Percentiles rank a stretch among this genome's conserved stretches.
These are phyloP conservation scores for Rotaria socialis DNA, from an alignment of 2,888 invertebrate species.

Conservation along the genomic window DNA sequence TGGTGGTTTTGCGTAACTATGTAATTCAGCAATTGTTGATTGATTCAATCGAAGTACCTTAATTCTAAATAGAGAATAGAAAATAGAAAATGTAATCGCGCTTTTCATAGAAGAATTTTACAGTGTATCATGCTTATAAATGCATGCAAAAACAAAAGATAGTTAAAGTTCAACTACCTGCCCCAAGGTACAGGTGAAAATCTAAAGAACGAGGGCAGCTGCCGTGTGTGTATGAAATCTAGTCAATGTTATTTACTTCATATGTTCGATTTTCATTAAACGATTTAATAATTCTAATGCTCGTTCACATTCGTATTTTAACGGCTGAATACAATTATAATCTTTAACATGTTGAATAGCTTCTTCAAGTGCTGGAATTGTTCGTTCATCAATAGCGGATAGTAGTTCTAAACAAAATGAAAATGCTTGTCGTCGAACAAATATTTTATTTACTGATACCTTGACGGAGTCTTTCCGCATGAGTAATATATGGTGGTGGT, in stretches of 20 bases:
- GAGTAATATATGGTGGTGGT: not conserved
- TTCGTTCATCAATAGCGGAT: slow-evolving; percentile 18
- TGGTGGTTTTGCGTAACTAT: slow-evolving; percentile 28
- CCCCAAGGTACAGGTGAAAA: not conserved
- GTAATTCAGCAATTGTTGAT: slow-evolving; percentile 21
- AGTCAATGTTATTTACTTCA: not conserved
- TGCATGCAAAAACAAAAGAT: not conserved
- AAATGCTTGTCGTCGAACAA: not conserved
- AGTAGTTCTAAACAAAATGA: not conserved
- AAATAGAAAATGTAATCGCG: not conserved
- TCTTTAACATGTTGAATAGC: slow-evolving; percentile 30
- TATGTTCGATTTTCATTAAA: slow-evolving; percentile 17
- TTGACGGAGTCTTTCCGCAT: not conserved
- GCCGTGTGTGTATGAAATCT: not conserved
- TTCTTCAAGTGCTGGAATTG: not conserved
- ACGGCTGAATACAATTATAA: not conserved
- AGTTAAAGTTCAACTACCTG: not conserved
- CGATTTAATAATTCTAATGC: slow-evolving; percentile 26
- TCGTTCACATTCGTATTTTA: slow-evolving; percentile 35
- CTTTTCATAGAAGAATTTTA: not conserved
- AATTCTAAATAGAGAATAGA: not conserved
- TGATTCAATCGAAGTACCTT: slow-evolving; percentile 14
- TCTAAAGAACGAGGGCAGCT: slow-evolving; percentile 4
- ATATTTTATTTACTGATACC: not conserved
- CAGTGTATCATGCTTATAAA: not conserved